These are phyloP conservation scores for Melipona bicolor DNA, from an alignment of 2,888 invertebrate genomes.

Conservation along the genomic window DNA sequence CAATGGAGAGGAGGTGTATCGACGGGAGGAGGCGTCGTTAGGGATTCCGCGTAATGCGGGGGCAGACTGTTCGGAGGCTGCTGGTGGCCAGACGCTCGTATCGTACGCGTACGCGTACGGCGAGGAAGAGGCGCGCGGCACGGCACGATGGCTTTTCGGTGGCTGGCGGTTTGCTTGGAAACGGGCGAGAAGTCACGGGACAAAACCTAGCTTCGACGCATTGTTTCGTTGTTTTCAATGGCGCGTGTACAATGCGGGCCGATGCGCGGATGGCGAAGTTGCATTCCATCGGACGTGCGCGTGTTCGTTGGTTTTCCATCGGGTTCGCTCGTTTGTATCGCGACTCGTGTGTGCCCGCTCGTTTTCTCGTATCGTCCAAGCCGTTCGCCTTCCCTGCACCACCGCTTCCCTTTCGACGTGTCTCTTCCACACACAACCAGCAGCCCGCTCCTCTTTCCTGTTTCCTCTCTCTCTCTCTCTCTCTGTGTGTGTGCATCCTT, in stretches of 20 bases:
- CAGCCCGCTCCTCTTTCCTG: background rate
- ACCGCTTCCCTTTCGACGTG: too few relatives aligned
- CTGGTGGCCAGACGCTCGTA: background rate
- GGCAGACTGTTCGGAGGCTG: background rate
- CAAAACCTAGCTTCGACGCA: slow-evolving; percentile 80
- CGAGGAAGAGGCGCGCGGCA: background rate
- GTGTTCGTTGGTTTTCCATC: slow-evolving; percentile 50
- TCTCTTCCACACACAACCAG: background rate
- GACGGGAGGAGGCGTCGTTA: slow-evolving; percentile 47
- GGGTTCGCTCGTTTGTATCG: slow-evolving; percentile 39
- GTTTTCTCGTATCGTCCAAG: slow-evolving; percentile 70
- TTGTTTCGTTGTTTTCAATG: slow-evolving; percentile 80
- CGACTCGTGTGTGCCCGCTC: slow-evolving; percentile 23
- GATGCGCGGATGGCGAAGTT: slow-evolving; percentile 68
- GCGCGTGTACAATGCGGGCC: slow-evolving; percentile 77
- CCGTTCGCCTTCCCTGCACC: slow-evolving; percentile 39
- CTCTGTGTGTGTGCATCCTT: slow-evolving; percentile 24
- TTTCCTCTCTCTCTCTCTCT: background rate
- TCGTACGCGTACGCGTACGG: background rate
- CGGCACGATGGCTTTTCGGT: slow-evolving; percentile 64
- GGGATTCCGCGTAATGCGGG: slow-evolving; percentile 39
- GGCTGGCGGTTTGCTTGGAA: slow-evolving; percentile 69
- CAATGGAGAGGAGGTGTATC: slow-evolving; percentile 22
- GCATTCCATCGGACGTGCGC: slow-evolving; percentile 68
- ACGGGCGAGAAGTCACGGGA: slow-evolving; percentile 77